These are phyloP conservation scores for Gadopsis marmoratus DNA, from an alignment of 2,797 vertebrate species.

Conservation along the genomic window DNA sequence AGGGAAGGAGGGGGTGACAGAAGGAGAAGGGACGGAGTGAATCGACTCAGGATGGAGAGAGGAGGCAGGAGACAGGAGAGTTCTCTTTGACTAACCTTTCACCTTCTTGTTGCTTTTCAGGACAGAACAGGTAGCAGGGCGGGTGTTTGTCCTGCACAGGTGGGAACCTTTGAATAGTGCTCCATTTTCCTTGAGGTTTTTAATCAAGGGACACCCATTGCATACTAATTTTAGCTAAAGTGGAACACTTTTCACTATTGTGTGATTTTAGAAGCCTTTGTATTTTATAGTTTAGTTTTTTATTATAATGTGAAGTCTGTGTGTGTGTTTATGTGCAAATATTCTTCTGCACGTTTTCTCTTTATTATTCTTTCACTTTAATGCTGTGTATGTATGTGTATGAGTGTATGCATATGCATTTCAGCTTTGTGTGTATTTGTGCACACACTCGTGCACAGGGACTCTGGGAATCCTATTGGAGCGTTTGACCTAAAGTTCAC, in stretches of 20 bases:
- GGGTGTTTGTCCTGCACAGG: neutral
- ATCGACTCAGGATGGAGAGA: constrained; percentile 12
- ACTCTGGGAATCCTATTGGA: constrained; percentile 39
- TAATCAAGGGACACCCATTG: constrained; percentile 10
- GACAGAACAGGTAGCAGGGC: constrained; percentile 23
- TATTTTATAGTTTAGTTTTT: neutral
- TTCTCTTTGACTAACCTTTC: constrained; percentile 51
- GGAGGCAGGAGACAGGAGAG: constrained; percentile 22
- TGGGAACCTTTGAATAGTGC: constrained; percentile 39
- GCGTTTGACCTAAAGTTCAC: constrained; percentile 71
- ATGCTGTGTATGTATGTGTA: neutral
- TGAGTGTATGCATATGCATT: constrained; percentile 7
- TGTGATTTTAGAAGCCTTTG: constrained; percentile 16
- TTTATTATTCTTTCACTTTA: constrained; percentile 3
- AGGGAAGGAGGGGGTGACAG: constrained; percentile 46
- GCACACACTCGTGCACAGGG: neutral
- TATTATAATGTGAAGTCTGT: neutral
- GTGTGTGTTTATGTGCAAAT: neutral
- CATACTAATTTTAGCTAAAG: constrained; percentile 22
- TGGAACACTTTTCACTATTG: constrained; percentile 15
- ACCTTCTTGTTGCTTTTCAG: constrained; percentile 26
- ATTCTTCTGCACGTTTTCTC: neutral
- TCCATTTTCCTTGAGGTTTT: constrained; percentile 26
- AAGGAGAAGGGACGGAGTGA: constrained; percentile 17
- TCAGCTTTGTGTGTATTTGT: constrained; percentile 4